Conservation (phyloP, 2,113 vertebrate species). For the Clarias macrocephalus region DNA sequence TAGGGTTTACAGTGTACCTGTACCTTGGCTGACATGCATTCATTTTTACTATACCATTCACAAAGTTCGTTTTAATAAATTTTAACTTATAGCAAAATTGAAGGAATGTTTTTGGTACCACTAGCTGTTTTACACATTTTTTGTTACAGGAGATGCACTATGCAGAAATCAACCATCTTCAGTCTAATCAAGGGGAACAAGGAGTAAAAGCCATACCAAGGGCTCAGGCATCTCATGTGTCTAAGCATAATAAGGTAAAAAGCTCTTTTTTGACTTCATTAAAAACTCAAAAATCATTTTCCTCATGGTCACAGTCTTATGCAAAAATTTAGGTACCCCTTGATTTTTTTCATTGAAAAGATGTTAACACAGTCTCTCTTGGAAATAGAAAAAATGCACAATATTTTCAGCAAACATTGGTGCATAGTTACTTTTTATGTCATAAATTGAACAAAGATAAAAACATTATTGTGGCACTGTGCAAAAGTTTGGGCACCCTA, state of each 20-base stretch:
- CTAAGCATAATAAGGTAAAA: slow-evolving; percentile 22
- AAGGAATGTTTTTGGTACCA: not conserved
- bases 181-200: slow-evolving; percentile 4
- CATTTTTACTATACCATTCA: not conserved
- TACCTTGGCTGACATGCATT: not conserved
- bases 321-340: too few relatives aligned
- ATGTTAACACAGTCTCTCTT: too few relatives aligned
- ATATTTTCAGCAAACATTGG: too few relatives aligned
- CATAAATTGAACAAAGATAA: too few relatives aligned
- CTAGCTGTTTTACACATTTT: not conserved
- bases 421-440: too few relatives aligned
- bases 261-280: not conserved
- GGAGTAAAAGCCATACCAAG: not conserved
- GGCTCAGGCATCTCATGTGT: not conserved
- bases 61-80: not conserved
- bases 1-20: too few relatives aligned
- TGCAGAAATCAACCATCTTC: slow-evolving; percentile 2
- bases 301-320: not conserved
- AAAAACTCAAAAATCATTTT: not conserved
- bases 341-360: too few relatives aligned
- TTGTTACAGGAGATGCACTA: slow-evolving; percentile 61
- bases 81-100: not conserved
- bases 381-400: too few relatives aligned
- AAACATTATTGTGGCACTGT: too few relatives aligned
- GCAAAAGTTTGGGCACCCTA: too few relatives aligned